phyloP scores from a whole-genome alignment of 2,113 vertebrate species.

The Chunga burmeisteri region DNA sequence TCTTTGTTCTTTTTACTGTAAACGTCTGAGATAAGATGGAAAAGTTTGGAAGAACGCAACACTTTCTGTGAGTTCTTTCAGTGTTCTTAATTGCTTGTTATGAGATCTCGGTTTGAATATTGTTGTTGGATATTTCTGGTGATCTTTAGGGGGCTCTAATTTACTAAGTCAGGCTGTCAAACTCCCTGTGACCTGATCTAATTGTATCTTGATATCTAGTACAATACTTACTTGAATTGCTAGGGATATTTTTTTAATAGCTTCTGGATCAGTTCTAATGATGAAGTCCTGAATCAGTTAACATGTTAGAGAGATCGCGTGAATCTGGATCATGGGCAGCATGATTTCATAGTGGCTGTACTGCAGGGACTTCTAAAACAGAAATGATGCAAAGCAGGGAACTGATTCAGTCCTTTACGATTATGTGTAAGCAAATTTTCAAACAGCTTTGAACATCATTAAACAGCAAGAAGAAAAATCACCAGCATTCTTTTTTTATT shows the following conservation, averaged over 20 bases:
- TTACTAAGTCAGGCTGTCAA: neutral
- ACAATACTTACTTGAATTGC: neutral
- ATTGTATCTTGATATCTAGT: neutral
- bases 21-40: constrained; percentile 2
- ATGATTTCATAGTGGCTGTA: neutral
- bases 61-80: neutral
- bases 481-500: too few relatives aligned
- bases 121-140: neutral
- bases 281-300: neutral
- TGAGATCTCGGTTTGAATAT: neutral
- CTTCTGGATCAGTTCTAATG: neutral
- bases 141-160: neutral
- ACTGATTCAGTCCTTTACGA: neutral
- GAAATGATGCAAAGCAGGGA: neutral
- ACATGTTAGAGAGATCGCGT: fast-evolving
- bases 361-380: neutral
- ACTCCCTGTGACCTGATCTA: neutral
- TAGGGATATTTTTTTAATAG: neutral
- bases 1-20: neutral
- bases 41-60: neutral
- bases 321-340: neutral
- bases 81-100: neutral
- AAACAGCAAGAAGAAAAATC: neutral
- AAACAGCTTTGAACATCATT: neutral
- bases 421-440: neutral